A percentile compares a stretch with the other conserved stretches of the same genome.
These are phyloP conservation scores for Drosophila kanapiae DNA, from an alignment of 1,140 invertebrate genomes.

Conservation along the genomic window DNA sequence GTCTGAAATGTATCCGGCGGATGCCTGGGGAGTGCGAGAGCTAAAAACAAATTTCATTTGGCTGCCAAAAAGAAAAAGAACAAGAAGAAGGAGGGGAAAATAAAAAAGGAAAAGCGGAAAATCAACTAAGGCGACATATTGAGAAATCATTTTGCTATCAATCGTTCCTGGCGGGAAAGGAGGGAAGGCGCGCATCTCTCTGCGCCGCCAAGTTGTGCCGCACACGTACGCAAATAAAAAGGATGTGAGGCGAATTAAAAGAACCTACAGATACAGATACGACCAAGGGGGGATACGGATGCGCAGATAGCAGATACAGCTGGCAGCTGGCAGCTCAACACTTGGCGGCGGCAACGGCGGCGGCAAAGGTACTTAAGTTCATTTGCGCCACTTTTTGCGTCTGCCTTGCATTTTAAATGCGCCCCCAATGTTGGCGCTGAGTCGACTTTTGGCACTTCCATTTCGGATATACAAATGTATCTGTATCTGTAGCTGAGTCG, in stretches of 20 bases:
- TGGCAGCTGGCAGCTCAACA: slow-evolving; percentile 38
- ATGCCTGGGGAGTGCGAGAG: neutral
- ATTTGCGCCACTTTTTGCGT: slow-evolving; percentile 76
- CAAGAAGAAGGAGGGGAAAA: no score
- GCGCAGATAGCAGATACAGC: slow-evolving; percentile 31
- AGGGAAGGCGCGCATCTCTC: neutral
- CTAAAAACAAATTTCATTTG: slow-evolving; percentile 59
- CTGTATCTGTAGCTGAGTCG: neutral
- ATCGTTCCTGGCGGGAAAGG: slow-evolving; percentile 18
- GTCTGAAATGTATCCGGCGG: slow-evolving; percentile 46
- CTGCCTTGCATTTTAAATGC: slow-evolving; percentile 70
- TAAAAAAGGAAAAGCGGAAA: slow-evolving; percentile 32
- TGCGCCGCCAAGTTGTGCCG: slow-evolving; percentile 11
- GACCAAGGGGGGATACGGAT: neutral
- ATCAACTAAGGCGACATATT: slow-evolving; percentile 68
- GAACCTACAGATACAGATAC: slow-evolving; percentile 13
- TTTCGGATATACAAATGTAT: slow-evolving; percentile 47
- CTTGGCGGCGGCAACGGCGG: slow-evolving; percentile 50
- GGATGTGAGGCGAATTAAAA: slow-evolving; percentile 81
- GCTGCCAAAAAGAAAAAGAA: slow-evolving; percentile 1
- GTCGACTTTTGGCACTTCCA: slow-evolving; percentile 5
- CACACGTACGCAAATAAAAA: slow-evolving; percentile 80
- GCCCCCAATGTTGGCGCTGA: slow-evolving; percentile 8
- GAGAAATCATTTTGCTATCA: slow-evolving; percentile 77
- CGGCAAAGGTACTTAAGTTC: slow-evolving; percentile 71